These are phyloP conservation scores for Leptinotarsa tumamoca DNA, from an alignment of 2,888 invertebrate genomes.

Conservation along the genomic window DNA sequence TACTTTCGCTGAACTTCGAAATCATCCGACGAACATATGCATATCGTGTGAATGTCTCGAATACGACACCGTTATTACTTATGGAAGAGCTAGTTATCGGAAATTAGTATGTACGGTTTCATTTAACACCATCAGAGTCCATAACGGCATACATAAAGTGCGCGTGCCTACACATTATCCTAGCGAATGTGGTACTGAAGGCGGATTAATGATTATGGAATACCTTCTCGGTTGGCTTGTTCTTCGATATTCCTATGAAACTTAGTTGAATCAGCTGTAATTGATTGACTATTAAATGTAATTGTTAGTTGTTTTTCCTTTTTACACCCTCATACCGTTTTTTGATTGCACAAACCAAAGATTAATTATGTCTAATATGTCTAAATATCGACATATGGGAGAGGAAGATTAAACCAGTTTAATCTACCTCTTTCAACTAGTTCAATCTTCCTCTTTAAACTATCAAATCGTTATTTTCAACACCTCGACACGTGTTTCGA, in stretches of 20 bases:
- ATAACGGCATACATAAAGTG: conserved; percentile 44
- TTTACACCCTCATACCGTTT: not conserved
- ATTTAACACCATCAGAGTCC: conserved; percentile 42
- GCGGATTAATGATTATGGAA: conserved; percentile 43
- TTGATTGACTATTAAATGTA: conserved; percentile 4
- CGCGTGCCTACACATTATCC: conserved; percentile 43
- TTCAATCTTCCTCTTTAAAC: too few relatives aligned
- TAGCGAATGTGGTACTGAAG: conserved; percentile 40
- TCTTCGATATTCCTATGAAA: conserved; percentile 8
- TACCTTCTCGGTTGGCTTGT: conserved; percentile 31
- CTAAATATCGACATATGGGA: too few relatives aligned
- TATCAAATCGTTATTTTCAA: too few relatives aligned
- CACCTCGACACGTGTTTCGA: too few relatives aligned
- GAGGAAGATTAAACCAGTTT: too few relatives aligned
- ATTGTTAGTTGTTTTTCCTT: not conserved
- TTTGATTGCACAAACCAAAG: too few relatives aligned
- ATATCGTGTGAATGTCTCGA: not conserved
- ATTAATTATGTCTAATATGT: too few relatives aligned
- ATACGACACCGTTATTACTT: not conserved
- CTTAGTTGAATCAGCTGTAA: not conserved
- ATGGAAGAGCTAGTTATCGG: conserved; percentile 13
- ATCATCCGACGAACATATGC: not conserved
- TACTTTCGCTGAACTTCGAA: not conserved
- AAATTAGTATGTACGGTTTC: conserved; percentile 26
- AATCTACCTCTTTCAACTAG: too few relatives aligned